Evolutionary conservation across 2,113 vertebrate species (phyloP), one percentile per base, ranked within the genome.

Genomic region (Craseonycteris thonglongyai): DNA sequence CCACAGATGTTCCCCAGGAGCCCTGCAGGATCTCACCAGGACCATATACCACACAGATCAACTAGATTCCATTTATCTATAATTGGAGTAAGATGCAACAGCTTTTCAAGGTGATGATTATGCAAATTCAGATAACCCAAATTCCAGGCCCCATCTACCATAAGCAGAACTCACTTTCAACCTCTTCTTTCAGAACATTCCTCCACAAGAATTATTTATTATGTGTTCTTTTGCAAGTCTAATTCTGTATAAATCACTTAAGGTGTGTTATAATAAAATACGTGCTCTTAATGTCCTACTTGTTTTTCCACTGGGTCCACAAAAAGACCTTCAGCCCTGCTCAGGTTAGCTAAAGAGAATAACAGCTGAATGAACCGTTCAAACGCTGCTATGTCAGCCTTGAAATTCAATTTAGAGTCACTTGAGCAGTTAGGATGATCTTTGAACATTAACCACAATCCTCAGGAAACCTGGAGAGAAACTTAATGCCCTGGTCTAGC

Each of bases 271-370:
- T 81, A 88, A 78, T 33, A 54, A 85, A 88, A 78, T 33, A 72
- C 33, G 49, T 9, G 40, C 56, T 59, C 49, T 88, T 58, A 63
- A 72, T 14, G 19, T 38, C 65, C 15, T 42, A 54, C 83, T 90
- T 87, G 56, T 68, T 97, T 90, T 93, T 5, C 78, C 15, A 61
- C 0, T 4, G 0, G 47, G 83, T 81, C 96, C 85, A 88, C 56
- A 51, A 40, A 90, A 84, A 95, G 56, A 47, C 63, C 95, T 74
- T 82, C 68, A 58, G 76, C 56, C 47, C 28, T 24, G 51, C 75
- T 91, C 74, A 51, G 75, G 45, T 82, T 61, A 94, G 89, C 59
- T 79, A 84, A 96, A 82, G 93, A 94, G 95, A 96, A 95, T 68
- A 61, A 78, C 7, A 82, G 90, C 90, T 96, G 95, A 96, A 42